Percentiles rank a stretch among this genome's conserved stretches.
phyloP scores from a whole-genome alignment of 2,113 vertebrate genomes.

The Odocoileus hemionus region DNA sequence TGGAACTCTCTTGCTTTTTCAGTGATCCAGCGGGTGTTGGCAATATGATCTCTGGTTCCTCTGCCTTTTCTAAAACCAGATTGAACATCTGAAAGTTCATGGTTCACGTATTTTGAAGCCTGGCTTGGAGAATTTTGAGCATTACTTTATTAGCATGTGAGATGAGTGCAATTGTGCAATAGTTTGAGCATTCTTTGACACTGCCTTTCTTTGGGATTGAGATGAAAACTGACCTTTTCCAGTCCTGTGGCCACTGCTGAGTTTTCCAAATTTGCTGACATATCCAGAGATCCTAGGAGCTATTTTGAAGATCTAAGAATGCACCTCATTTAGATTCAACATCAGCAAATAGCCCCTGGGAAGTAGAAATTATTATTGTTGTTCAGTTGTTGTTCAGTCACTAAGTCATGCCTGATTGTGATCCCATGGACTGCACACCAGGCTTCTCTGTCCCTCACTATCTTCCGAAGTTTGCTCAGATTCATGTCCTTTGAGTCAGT shows the following conservation, averaged over 20 bases:
- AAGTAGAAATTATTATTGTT: not conserved
- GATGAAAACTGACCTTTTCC: not conserved
- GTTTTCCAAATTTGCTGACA: not conserved
- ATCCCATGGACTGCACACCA: not conserved
- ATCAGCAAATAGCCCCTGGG: not conserved
- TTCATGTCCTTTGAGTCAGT: not conserved
- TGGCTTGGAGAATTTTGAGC: not conserved
- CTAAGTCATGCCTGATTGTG: not conserved
- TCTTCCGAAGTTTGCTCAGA: not conserved
- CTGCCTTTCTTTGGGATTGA: not conserved
- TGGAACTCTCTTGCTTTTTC: not conserved
- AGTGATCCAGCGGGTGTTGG: not conserved
- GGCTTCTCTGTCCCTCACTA: not conserved
- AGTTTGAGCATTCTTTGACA: not conserved
- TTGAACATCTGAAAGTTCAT: not conserved
- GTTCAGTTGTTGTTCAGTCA: not conserved
- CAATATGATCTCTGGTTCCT: not conserved
- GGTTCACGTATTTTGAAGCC: not conserved
- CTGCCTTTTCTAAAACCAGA: not conserved
- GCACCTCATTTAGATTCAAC: not conserved
- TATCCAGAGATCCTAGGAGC: not conserved
- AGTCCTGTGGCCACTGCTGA: not conserved
- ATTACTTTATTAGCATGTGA: not conserved
- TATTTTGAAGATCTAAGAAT: not conserved
- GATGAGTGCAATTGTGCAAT: not conserved